These are phyloP conservation scores for Branchellion lobata DNA, from an alignment of 2,888 invertebrate species.

Conservation along the genomic window DNA sequence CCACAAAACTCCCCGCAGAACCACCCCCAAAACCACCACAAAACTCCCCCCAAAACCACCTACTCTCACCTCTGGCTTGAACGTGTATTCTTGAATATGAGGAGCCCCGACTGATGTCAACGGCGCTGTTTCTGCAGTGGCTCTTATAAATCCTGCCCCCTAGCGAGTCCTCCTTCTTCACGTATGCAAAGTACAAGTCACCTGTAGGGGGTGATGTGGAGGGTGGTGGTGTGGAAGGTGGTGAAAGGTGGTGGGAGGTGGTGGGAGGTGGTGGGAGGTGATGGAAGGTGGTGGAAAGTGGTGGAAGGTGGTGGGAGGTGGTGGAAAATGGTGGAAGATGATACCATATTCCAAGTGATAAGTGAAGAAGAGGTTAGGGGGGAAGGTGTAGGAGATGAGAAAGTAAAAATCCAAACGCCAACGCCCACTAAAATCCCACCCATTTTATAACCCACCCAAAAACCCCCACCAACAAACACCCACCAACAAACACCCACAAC, in stretches of 20 bases:
- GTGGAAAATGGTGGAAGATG: background rate
- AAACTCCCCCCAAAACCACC: background rate
- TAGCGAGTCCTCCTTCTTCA: background rate
- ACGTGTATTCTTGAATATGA: background rate
- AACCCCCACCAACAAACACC: too few relatives aligned
- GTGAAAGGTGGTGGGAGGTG: background rate
- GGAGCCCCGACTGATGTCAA: background rate
- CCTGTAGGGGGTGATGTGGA: background rate
- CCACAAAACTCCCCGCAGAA: background rate
- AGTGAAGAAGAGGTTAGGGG: background rate
- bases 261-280: background rate
- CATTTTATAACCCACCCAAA: too few relatives aligned
- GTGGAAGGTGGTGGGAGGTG: too few relatives aligned
- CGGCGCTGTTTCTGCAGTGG: background rate
- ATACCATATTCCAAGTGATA: background rate
- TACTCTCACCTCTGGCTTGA: background rate
- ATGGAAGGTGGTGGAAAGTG: background rate
- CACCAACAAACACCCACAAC: background rate
- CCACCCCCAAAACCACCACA: background rate
- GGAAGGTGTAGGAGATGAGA: conserved; percentile 2
- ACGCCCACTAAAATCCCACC: too few relatives aligned
- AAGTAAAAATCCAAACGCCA: too few relatives aligned
- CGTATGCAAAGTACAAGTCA: conserved; percentile 15
- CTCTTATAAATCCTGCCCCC: background rate
- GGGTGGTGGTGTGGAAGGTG: background rate